Evolutionary conservation across 2,113 vertebrate species (phyloP), one percentile per base, ranked within the genome.

Genomic region (Embiotoca jacksoni): DNA sequence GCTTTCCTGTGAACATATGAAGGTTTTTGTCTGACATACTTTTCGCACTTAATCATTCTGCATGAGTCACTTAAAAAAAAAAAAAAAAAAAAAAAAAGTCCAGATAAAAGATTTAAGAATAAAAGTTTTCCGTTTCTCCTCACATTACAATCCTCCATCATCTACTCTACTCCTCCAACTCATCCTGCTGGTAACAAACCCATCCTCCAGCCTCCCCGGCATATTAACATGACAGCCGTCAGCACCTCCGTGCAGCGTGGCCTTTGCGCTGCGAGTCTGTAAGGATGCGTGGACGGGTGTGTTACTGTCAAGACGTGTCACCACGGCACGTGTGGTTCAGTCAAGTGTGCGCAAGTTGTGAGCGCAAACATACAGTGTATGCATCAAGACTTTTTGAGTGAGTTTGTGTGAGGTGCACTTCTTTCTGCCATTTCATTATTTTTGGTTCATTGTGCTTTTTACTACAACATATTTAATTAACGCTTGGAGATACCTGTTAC

Each of bases 171-270:
- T 76, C 71, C 47, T 79, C 75, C 55, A 44, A 30, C 76, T 85
- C 79, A 70, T 70, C 55, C 67, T 72, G 76, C 72, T 84, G 80
- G 84, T 86, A 83, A 75, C 69, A 77, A 58, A 75, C 75, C 62
- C 56, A 79, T 78, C 80, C 66, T 80, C 80, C 76, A 76, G 60
- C 82, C 84, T 71, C 77, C 9, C 46, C 31, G 85, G 79, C 84
- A 84, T 71, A 90, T 89, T 87, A 90, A 81, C 88, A 89, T 91
- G 90, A 91, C 90, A 91, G 84, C 86, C 81, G 53, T 91, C 86
- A 89, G 83, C 87, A 89, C 91, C 86, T 91, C 85, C 74, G 80
- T 61, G 85, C 84, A 72, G 59, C n/a, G 9, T 82, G 85, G 78
- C 85, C 88, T 91, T 88, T 89, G 87, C 75, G 67, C 83, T 65